Conservation (phyloP, 2,888 invertebrate species). For the Dynastes tityus region DNA sequence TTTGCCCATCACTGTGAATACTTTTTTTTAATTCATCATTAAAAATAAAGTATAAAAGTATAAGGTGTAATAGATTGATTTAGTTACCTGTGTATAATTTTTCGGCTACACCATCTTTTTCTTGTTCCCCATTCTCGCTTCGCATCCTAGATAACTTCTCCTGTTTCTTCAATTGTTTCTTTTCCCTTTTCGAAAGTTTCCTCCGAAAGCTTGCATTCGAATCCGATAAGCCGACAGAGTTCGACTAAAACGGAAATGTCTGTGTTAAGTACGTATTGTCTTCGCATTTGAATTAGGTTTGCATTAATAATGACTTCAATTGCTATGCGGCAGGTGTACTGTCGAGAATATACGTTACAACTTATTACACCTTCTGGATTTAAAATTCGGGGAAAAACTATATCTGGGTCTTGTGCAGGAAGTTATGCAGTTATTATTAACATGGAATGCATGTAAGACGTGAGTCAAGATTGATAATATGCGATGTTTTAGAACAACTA, state of each 20-base stretch:
- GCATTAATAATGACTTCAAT: conserved; percentile 15
- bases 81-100: conserved; percentile 88
- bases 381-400: conserved; percentile 17
- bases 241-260: conserved; percentile 70
- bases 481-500: background rate
- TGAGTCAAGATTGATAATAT: background rate
- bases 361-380: conserved; percentile 2
- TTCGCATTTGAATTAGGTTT: conserved; percentile 13
- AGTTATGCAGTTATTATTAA: conserved; percentile 6
- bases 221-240: conserved; percentile 80
- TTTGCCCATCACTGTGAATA: too few species aligned
- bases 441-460: background rate
- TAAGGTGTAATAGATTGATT: too few species aligned
- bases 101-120: conserved; percentile 88
- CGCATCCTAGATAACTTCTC: conserved; percentile 88
- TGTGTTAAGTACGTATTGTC: conserved; percentile 13
- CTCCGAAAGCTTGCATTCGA: conserved; percentile 90
- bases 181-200: conserved; percentile 97
- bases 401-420: conserved; percentile 21
- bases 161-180: conserved; percentile 97
- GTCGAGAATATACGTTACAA: conserved; percentile 10
- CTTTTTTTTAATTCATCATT: too few species aligned
- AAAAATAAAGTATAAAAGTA: too few species aligned
- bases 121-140: conserved; percentile 76
- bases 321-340: conserved; percentile 4